These are phyloP conservation scores for Andrena bicolor DNA, from an alignment of 2,888 invertebrate genomes.

Conservation along the genomic window DNA sequence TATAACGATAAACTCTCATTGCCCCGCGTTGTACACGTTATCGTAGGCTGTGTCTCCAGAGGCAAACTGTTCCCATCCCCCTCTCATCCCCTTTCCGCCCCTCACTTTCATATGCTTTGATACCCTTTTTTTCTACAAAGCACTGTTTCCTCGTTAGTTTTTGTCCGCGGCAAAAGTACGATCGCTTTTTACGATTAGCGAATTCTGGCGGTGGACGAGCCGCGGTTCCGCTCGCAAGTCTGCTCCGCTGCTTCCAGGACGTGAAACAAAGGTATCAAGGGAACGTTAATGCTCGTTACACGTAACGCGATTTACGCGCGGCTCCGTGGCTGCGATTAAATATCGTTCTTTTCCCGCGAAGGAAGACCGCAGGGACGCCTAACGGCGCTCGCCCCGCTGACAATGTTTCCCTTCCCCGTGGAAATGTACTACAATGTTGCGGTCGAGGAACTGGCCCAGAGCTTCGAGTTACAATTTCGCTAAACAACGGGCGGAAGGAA, in stretches of 20 bases:
- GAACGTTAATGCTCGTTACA: constrained; percentile 15
- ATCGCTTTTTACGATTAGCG: neutral
- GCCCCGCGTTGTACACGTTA: constrained; percentile 33
- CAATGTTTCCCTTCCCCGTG: constrained; percentile 2
- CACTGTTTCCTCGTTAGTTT: neutral
- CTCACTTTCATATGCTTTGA: neutral
- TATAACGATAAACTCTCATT: constrained; percentile 44
- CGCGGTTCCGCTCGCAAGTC: neutral
- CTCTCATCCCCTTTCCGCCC: neutral
- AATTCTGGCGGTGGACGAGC: neutral
- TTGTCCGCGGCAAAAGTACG: neutral
- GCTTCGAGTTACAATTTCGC: constrained; percentile 27
- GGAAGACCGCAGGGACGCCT: neutral
- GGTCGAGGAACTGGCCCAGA: neutral
- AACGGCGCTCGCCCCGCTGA: neutral
- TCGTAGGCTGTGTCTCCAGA: constrained; percentile 17
- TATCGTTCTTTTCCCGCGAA: neutral
- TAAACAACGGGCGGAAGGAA: constrained; percentile 36
- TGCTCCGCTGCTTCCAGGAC: too few relatives aligned
- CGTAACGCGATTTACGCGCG: constrained; percentile 29
- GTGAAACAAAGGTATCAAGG: constrained; percentile 28
- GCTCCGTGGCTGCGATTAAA: constrained; percentile 16
- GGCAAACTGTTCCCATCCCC: constrained; percentile 2
- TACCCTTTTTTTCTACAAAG: neutral
- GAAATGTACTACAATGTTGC: constrained; percentile 6